Conservation (phyloP, 2,888 invertebrate genomes). For the Drosophila histrio region DNA sequence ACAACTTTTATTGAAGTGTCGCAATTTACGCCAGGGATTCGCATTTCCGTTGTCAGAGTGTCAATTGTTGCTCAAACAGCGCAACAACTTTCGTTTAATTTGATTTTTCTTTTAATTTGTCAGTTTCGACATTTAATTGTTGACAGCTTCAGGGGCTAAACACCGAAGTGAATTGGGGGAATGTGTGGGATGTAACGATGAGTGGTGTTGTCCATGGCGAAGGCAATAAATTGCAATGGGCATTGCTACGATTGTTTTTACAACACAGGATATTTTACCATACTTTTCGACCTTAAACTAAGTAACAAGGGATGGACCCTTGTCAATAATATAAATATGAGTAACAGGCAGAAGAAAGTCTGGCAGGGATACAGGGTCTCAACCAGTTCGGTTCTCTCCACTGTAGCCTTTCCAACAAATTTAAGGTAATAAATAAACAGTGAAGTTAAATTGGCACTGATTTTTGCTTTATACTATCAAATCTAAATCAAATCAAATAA, state of each 20-base stretch:
- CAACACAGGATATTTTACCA: too few relatives aligned
- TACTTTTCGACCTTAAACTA: too few relatives aligned
- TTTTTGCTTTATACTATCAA: too few relatives aligned
- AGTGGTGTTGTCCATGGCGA: background rate
- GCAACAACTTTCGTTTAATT: constrained; percentile 52
- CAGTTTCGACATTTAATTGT: constrained; percentile 66
- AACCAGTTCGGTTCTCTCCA: too few relatives aligned
- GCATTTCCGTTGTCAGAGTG: constrained; percentile 14
- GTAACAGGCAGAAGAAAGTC: too few relatives aligned
- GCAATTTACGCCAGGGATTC: background rate
- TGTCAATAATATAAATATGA: too few relatives aligned
- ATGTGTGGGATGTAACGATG: background rate
- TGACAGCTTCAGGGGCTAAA: constrained; percentile 40
- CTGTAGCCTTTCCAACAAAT: too few relatives aligned
- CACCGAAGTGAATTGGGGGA: background rate
- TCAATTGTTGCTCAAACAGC: constrained; percentile 34
- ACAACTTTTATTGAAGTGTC: background rate
- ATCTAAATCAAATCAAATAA: too few relatives aligned
- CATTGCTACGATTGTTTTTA: constrained; percentile 49
- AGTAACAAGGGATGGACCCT: too few relatives aligned
- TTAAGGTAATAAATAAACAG: too few relatives aligned
- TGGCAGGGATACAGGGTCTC: too few relatives aligned
- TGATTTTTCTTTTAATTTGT: constrained; percentile 54
- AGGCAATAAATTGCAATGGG: constrained; percentile 65
- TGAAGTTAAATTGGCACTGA: too few relatives aligned